Evolutionary conservation across 2,113 vertebrate genomes (phyloP).

Genomic region (Meles meles): DNA sequence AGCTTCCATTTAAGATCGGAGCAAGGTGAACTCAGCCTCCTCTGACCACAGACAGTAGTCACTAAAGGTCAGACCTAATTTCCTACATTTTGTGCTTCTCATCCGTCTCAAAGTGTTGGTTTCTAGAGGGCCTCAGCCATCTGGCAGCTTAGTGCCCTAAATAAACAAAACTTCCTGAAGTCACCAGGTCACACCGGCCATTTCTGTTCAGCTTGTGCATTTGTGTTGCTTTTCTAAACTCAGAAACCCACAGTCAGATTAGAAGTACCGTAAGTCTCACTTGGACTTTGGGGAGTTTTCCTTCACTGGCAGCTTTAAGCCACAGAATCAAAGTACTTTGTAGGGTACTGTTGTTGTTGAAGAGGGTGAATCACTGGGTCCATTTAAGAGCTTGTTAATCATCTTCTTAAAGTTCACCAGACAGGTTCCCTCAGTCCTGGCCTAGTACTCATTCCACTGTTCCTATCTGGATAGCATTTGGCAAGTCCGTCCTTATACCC

Average conservation of each 20-base stretch:
- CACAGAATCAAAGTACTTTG: background rate
- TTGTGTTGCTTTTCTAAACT: constrained; percentile 1
- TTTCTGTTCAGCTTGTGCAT: background rate
- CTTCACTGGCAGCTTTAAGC: background rate
- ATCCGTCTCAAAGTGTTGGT: background rate
- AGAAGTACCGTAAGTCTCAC: background rate
- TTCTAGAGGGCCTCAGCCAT: background rate
- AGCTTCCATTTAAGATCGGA: background rate
- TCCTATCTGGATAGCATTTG: background rate
- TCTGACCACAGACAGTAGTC: background rate
- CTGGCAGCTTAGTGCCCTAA: background rate
- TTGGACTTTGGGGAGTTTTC: background rate
- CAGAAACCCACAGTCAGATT: background rate
- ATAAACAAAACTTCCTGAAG: background rate
- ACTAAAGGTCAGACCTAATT: background rate
- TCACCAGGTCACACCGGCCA: background rate
- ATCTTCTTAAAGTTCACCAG: background rate
- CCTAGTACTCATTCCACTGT: background rate
- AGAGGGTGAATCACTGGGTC: background rate
- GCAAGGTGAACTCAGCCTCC: background rate
- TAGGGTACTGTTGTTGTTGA: background rate
- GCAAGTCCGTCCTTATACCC: background rate
- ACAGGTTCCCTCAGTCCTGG: background rate
- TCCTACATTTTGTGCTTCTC: background rate
- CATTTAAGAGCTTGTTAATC: background rate